Evolutionary conservation across 2,888 invertebrate genomes (phyloP).

Genomic region (Clepsis dumicolana): DNA sequence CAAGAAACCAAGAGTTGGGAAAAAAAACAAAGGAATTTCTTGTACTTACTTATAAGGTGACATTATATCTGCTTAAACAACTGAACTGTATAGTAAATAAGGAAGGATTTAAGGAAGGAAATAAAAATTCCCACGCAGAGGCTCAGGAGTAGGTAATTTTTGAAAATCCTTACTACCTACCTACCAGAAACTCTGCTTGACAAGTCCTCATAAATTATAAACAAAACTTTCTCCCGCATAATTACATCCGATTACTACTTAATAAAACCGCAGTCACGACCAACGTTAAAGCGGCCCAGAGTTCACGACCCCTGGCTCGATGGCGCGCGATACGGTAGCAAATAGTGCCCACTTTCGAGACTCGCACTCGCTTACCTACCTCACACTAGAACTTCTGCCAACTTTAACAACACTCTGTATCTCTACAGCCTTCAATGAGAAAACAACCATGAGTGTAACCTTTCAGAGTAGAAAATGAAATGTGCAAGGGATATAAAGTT

Average conservation of each 20-base stretch:
- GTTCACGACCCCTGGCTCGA: conserved; percentile 66
- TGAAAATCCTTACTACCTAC: too few species aligned
- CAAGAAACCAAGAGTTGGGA: too few species aligned
- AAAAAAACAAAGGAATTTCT: too few species aligned
- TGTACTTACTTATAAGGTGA: too few species aligned
- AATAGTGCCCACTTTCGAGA: conserved; percentile 84
- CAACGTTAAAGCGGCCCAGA: conserved; percentile 46
- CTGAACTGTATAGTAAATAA: too few species aligned
- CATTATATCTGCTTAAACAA: too few species aligned
- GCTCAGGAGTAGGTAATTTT: neutral
- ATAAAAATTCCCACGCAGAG: too few species aligned
- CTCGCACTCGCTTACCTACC: conserved; percentile 68
- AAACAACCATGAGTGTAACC: conserved; percentile 45
- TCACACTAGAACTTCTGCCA: conserved; percentile 73
- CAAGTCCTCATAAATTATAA: neutral
- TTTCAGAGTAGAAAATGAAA: conserved; percentile 33
- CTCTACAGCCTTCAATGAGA: conserved; percentile 46
- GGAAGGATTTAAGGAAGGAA: too few species aligned
- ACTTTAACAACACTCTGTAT: conserved; percentile 51
- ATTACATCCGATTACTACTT: conserved; percentile 20
- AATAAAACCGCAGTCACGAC: conserved; percentile 36
- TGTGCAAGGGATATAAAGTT: conserved; percentile 31
- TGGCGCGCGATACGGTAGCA: conserved; percentile 85
- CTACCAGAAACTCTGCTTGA: neutral
- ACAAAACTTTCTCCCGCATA: neutral